Conservation (phyloP, 2,113 vertebrate genomes). For the Manacus vitellinus region DNA sequence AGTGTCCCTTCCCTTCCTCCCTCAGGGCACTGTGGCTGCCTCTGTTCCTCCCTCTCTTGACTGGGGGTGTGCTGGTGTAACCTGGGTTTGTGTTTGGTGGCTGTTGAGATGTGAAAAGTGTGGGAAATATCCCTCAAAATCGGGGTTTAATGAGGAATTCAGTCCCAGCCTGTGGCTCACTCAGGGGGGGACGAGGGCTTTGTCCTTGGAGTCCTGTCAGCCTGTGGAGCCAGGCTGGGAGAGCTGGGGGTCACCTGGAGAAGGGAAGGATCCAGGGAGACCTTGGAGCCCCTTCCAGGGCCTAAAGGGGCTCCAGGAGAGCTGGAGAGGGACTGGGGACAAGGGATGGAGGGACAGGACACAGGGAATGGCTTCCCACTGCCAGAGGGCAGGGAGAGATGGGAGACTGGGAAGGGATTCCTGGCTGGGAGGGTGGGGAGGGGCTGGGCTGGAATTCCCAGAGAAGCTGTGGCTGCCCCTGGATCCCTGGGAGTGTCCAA, state of each 20-base stretch:
- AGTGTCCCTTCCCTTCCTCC: background rate
- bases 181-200: background rate
- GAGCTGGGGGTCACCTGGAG: background rate
- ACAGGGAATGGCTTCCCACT: background rate
- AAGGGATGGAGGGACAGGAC: background rate
- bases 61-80: background rate
- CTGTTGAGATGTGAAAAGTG: background rate
- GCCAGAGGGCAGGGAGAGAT: too few species aligned
- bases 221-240: background rate
- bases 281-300: background rate
- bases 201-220: background rate
- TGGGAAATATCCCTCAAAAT: background rate
- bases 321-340: background rate
- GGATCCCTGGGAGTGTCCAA: background rate
- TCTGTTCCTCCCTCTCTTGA: background rate
- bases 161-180: background rate
- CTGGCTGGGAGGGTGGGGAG: background rate
- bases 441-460: background rate
- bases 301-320: background rate
- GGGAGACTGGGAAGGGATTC: background rate
- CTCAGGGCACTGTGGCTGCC: rapidly evolving
- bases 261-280: background rate
- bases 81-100: background rate
- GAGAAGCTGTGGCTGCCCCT: background rate
- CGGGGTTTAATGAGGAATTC: background rate